Conservation (phyloP, 2,797 vertebrate genomes). For the Microchirus variegatus region DNA sequence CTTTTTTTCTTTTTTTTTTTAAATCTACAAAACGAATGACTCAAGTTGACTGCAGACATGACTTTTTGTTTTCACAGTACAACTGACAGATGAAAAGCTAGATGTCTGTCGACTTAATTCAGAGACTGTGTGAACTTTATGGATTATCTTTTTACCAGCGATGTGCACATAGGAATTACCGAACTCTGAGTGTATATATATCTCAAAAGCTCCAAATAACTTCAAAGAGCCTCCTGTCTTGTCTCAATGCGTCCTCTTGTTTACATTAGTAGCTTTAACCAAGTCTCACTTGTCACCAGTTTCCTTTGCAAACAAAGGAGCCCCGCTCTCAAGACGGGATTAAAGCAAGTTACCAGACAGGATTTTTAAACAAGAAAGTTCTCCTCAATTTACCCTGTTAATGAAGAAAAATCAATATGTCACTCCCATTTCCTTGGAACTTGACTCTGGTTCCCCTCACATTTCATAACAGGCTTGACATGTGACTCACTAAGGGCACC, state of each 20-base stretch:
- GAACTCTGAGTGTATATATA: constrained; percentile 12
- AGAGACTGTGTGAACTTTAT: too few species aligned
- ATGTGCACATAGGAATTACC: too few species aligned
- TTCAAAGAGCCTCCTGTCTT: constrained; percentile 35
- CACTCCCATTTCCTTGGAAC: constrained; percentile 27
- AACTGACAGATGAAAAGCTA: neutral
- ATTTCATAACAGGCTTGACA: too few species aligned
- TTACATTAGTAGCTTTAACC: constrained; percentile 54
- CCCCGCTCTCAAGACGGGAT: constrained; percentile 62
- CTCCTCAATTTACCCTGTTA: constrained; percentile 29
- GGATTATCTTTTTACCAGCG: too few species aligned
- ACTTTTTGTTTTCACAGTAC: neutral
- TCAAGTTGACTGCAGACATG: constrained; percentile 6
- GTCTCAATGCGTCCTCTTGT: constrained; percentile 46
- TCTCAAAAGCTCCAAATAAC: constrained; percentile 23
- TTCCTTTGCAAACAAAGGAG: constrained; percentile 52
- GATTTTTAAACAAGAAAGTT: too few species aligned
- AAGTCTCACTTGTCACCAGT: constrained; percentile 68
- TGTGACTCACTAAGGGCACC: too few species aligned
- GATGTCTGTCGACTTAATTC: too few species aligned
- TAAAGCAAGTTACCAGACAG: constrained; percentile 70
- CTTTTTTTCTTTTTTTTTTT: too few species aligned
- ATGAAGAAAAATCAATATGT: constrained; percentile 45
- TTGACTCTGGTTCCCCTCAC: too few species aligned
- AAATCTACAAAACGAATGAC: neutral